Evolutionary conservation across 2,113 vertebrate species (phyloP).

Genomic region (Limnothrissa miodon): DNA sequence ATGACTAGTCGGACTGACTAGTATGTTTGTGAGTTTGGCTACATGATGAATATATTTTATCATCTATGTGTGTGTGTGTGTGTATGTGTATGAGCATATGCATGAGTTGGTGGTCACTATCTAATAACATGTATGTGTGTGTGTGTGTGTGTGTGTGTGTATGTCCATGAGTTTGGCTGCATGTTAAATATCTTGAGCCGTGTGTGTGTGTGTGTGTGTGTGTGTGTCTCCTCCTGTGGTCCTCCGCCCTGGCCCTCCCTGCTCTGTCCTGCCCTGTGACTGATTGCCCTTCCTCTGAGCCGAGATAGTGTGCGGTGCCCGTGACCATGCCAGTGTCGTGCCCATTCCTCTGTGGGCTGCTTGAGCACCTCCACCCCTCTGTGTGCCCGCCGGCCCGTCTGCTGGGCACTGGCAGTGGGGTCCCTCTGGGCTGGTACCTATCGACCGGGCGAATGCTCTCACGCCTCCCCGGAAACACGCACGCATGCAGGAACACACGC

Average conservation of each 20-base stretch:
- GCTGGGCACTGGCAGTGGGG: conserved; percentile 45
- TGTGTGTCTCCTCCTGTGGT: conserved; percentile 46
- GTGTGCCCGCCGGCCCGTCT: too few species aligned
- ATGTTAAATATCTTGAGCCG: conserved; percentile 18
- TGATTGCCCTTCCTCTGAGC: conserved; percentile 74
- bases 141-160: neutral
- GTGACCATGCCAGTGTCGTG: neutral
- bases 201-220: conserved; percentile 38
- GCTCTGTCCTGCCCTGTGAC: conserved; percentile 35
- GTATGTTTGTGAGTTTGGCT: neutral
- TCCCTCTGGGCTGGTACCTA: neutral
- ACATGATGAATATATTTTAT: neutral
- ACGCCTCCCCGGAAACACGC: conserved; percentile 35
- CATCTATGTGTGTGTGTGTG: neutral
- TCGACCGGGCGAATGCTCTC: conserved; percentile 16
- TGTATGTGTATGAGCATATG: neutral
- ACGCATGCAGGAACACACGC: conserved; percentile 6
- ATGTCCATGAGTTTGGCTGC: neutral
- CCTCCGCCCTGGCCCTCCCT: conserved; percentile 39
- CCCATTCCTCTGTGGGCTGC: neutral
- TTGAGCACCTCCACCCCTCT: neutral
- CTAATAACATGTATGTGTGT: neutral
- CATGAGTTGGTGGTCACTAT: neutral
- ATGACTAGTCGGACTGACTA: too few species aligned
- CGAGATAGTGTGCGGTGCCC: conserved; percentile 15